A percentile compares a stretch with the other conserved stretches of the same genome.
These are phyloP conservation scores for Antedon mediterranea DNA, from an alignment of 53 echinoderm and acorn worm species.

Conservation along the genomic window DNA sequence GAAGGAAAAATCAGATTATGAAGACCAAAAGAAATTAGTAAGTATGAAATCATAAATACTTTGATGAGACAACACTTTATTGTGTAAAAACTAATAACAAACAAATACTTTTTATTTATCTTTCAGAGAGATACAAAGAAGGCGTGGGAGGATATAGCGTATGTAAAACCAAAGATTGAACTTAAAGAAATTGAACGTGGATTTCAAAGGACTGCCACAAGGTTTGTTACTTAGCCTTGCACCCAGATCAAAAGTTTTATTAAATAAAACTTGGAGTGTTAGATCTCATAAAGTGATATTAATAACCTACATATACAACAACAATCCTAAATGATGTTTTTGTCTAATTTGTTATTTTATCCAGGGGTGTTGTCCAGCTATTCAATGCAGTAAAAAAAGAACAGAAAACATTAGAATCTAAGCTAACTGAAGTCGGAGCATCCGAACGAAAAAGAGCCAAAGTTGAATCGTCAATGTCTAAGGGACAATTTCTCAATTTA, in stretches of 20 bases:
- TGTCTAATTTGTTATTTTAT: not conserved
- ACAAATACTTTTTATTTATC: constrained; percentile 3
- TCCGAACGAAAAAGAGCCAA: constrained; percentile 59
- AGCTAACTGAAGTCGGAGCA: constrained; percentile 41
- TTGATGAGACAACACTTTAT: too few relatives aligned
- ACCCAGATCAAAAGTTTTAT: too few relatives aligned
- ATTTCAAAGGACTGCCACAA: constrained; percentile 83
- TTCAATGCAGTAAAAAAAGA: constrained; percentile 93
- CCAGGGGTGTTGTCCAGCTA: constrained; percentile 89
- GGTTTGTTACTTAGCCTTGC: too few relatives aligned
- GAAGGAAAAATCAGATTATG: constrained; percentile 40
- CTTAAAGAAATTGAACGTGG: constrained; percentile 61
- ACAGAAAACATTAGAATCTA: constrained; percentile 64
- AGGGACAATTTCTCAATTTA: constrained; percentile 78
- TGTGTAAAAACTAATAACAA: too few relatives aligned
- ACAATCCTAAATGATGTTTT: not conserved
- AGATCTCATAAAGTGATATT: not conserved
- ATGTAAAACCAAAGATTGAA: constrained; percentile 58
- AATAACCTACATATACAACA: not conserved
- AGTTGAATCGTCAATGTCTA: constrained; percentile 47
- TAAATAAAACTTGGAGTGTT: not conserved
- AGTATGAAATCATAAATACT: not conserved
- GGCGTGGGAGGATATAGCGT: constrained; percentile 54
- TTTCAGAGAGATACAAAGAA: constrained; percentile 47
- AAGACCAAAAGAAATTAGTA: constrained; percentile 50